These are phyloP conservation scores for Acanthis flammea DNA, from an alignment of 2,797 vertebrate species.

Conservation along the genomic window DNA sequence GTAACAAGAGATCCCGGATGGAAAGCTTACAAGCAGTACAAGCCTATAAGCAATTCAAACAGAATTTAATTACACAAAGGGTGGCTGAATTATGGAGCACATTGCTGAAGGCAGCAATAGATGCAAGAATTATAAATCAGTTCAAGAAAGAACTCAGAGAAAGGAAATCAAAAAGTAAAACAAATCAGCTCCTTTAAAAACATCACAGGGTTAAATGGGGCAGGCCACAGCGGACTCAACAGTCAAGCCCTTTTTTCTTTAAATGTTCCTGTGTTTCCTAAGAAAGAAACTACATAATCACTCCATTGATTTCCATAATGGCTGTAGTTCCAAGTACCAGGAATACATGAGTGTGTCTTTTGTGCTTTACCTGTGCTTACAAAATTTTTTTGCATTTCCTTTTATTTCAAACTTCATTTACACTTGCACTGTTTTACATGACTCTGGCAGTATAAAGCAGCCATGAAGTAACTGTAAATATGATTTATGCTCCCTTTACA, in stretches of 20 bases:
- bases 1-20: conserved; percentile 46
- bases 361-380: conserved; percentile 50
- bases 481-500: conserved; percentile 62
- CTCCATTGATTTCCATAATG: conserved; percentile 70
- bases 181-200: conserved; percentile 71
- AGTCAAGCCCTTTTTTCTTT: conserved; percentile 60
- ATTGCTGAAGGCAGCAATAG: conserved; percentile 70
- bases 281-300: conserved; percentile 51
- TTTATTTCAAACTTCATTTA: conserved; percentile 55
- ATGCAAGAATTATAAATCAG: conserved; percentile 74
- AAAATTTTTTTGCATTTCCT: conserved; percentile 38
- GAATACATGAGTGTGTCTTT: conserved; percentile 61
- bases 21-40: conserved; percentile 36
- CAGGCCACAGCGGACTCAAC: conserved; percentile 37
- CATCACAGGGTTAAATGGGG: conserved; percentile 67
- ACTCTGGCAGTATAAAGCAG: conserved; percentile 23
- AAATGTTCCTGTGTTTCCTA: conserved; percentile 45
- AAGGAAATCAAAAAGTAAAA: conserved; percentile 68
- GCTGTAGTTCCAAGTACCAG: conserved; percentile 37
- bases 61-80: conserved; percentile 76
- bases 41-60: conserved; percentile 69
- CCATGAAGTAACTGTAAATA: conserved; percentile 61
- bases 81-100: conserved; percentile 64
- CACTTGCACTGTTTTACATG: conserved; percentile 6
- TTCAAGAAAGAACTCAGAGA: conserved; percentile 66